Evolutionary conservation across 1,140 invertebrate genomes (phyloP), one percentile per base, ranked within the genome.

Genomic region (Goniozus legneri): DNA sequence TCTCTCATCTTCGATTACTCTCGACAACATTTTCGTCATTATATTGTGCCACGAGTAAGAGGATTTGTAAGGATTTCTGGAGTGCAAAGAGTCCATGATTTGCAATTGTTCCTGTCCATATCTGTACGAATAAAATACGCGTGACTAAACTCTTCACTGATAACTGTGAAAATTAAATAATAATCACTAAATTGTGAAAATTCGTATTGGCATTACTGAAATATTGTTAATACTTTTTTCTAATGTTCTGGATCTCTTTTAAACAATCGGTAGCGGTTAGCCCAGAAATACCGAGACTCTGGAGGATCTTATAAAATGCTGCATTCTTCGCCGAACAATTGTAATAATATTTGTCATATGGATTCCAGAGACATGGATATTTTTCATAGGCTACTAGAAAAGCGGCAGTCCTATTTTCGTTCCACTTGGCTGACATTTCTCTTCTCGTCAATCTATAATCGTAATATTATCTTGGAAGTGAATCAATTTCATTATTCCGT

Each of bases 301-400:
- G 50, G 6, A 67, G 44, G 15, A 69, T 62, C 10, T 20, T 45
- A 15, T 53, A 55, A 0, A 70, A 40, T 8, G 60, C 58, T 37
- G 55, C 43, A 21, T 52, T 36, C 42, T 61, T 68, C n/a, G 49
- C 55, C 3, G 2, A 42, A 18, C 50, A 58, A 39, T 66, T 54
- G 4, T 46, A 32, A 33, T 66, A 71, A 30, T 58, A 19, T 24
- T 36, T 42, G 37, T 62, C 27, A 35, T 50, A 48, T 3, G 59
- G 60, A 43, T 70, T 71, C 65, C 69, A 70, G 8, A 71, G 56
- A 18, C 67, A 71, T 3, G 58, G 54, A 22, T 69, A 21, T 22
- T 65, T 60, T 47, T 55, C 54, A 19, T 66, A 72, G 18, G 53
- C 50, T 6, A 40, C 50, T 8, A 71, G 44, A 34, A 72, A 70